A percentile compares a stretch with the other conserved stretches of the same genome.
Evolutionary conservation across 2,797 vertebrate species (phyloP).

Genomic region (Leptoclinus maculatus): DNA sequence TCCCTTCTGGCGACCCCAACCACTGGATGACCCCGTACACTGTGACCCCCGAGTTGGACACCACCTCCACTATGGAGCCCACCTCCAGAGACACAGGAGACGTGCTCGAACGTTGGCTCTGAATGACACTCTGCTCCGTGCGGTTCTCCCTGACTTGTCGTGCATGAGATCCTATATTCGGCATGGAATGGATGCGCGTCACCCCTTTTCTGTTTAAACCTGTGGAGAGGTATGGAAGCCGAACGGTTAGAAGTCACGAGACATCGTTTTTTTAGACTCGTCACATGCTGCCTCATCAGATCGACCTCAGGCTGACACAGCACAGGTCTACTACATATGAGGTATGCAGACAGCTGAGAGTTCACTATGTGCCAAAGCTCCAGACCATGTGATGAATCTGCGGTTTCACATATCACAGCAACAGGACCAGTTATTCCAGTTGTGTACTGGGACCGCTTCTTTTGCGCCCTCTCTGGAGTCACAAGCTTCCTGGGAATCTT

Average conservation of each 20-base stretch:
- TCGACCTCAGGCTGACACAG: constrained; percentile 17
- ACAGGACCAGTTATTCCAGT: constrained; percentile 73
- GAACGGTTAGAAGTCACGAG: constrained; percentile 36
- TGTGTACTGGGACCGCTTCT: constrained; percentile 13
- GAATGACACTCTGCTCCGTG: constrained; percentile 2
- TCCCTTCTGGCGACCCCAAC: constrained; percentile 77
- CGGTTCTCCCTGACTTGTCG: constrained; percentile 24
- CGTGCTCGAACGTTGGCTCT: constrained; percentile 14
- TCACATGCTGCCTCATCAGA: constrained; percentile 56
- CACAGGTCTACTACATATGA: constrained; percentile 31
- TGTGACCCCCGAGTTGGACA: constrained; percentile 66
- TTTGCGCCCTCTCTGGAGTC: neutral
- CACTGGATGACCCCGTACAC: constrained; percentile 83
- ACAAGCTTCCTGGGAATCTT: neutral
- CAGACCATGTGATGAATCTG: constrained; percentile 51
- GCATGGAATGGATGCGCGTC: constrained; percentile 72
- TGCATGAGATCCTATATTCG: constrained; percentile 42
- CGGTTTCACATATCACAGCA: constrained; percentile 53
- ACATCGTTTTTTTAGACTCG: constrained; percentile 13
- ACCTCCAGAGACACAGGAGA: constrained; percentile 69
- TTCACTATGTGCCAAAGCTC: constrained; percentile 36
- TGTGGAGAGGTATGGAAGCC: constrained; percentile 41
- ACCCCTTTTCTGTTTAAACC: constrained; percentile 64
- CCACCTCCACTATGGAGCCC: constrained; percentile 83
- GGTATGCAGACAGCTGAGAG: constrained; percentile 50